A percentile compares a stretch with the other conserved stretches of the same genome.
These are phyloP conservation scores for Caenorhabditis sinica DNA, from an alignment of 2,888 invertebrate genomes.

Conservation along the genomic window DNA sequence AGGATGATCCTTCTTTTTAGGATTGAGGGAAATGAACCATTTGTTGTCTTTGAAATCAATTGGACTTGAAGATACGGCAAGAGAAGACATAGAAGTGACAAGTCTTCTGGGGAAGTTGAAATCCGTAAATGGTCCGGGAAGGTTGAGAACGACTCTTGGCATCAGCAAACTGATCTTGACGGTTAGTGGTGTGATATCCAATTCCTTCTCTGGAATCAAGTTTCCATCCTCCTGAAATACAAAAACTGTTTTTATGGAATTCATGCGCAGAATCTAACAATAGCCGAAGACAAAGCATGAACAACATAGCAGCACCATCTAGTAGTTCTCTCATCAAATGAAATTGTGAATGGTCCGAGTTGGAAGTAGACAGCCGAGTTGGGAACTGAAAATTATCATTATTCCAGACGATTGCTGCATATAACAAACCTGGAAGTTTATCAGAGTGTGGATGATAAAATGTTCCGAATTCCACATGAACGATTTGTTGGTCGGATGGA, in stretches of 20 bases:
- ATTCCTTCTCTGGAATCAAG: slow-evolving; percentile 34
- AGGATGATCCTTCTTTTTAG: neutral
- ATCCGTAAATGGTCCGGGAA: slow-evolving; percentile 59
- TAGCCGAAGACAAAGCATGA: slow-evolving; percentile 90
- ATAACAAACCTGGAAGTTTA: slow-evolving; percentile 28
- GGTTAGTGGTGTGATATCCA: slow-evolving; percentile 87
- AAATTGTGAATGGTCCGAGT: slow-evolving; percentile 92
- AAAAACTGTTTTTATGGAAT: too few relatives aligned
- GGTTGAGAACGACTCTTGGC: slow-evolving; percentile 88
- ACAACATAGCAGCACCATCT: slow-evolving; percentile 96
- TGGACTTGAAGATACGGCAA: slow-evolving; percentile 44
- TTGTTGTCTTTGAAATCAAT: slow-evolving; percentile 36
- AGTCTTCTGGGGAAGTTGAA: slow-evolving; percentile 63
- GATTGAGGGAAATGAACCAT: slow-evolving; percentile 3
- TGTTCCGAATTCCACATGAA: slow-evolving; percentile 97
- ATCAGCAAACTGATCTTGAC: slow-evolving; percentile 94
- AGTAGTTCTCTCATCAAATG: slow-evolving; percentile 92
- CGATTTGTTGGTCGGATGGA: slow-evolving; percentile 92
- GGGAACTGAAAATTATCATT: slow-evolving; percentile 89
- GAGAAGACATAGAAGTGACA: slow-evolving; percentile 47
- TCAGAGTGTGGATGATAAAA: slow-evolving; percentile 91
- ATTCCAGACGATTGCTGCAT: neutral
- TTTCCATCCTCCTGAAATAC: slow-evolving; percentile 59
- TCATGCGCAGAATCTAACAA: slow-evolving; percentile 53
- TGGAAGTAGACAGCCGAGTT: slow-evolving; percentile 94